Conservation (phyloP, 1,140 invertebrate species). For the Teleogryllus occipitalis region DNA sequence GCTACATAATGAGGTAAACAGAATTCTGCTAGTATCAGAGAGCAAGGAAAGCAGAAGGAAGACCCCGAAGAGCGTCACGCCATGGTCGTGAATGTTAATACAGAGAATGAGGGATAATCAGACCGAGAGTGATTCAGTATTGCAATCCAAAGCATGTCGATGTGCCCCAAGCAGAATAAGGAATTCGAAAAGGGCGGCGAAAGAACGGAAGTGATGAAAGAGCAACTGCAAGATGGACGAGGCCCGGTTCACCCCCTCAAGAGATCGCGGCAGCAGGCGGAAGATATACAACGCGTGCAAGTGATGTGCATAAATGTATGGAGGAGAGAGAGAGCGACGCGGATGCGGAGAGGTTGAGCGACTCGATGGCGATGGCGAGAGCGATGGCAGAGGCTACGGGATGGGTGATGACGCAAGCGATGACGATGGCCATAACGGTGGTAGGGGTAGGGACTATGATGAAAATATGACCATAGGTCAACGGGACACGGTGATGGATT, state of each 20-base stretch:
- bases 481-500: neutral
- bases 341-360: neutral
- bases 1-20: too few relatives aligned
- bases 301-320: neutral
- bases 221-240: neutral
- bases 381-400: neutral
- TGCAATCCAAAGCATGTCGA: neutral
- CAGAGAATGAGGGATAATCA: neutral
- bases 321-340: neutral
- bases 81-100: neutral
- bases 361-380: neutral
- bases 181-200: neutral
- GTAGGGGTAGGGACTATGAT: neutral
- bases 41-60: neutral
- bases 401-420: neutral
- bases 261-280: neutral
- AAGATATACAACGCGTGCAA: neutral
- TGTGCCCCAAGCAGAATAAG: neutral
- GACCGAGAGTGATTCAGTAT: neutral
- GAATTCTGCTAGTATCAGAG: neutral
- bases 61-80: neutral
- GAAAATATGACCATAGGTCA: neutral
- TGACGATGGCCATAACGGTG: neutral
- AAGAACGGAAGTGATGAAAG: neutral
- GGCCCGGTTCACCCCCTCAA: neutral